Evolutionary conservation across 2,888 invertebrate genomes (phyloP).

Genomic region (Muschampia plurimacula): DNA sequence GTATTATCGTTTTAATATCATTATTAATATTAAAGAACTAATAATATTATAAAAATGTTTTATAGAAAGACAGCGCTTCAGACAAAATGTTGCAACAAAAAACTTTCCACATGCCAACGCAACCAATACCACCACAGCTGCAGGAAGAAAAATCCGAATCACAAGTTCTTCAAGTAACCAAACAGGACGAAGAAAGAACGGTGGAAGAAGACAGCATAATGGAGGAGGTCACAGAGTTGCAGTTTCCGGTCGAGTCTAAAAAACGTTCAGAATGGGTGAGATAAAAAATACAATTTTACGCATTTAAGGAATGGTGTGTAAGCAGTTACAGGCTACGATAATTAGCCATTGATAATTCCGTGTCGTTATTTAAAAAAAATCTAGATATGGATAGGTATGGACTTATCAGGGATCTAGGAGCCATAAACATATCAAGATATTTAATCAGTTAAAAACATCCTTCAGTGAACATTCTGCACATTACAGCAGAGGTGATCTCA

Average conservation of each 20-base stretch:
- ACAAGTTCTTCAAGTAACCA: constrained; percentile 43
- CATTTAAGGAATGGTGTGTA: too few relatives aligned
- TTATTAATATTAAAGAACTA: too few relatives aligned
- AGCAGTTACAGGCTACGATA: too few relatives aligned
- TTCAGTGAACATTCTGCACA: too few relatives aligned
- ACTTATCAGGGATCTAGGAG: too few relatives aligned
- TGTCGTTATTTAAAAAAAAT: too few relatives aligned
- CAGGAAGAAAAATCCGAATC: constrained; percentile 47
- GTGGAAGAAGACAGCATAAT: constrained; percentile 65
- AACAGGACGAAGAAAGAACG: constrained; percentile 45
- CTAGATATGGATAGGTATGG: too few relatives aligned
- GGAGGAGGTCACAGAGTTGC: constrained; percentile 65
- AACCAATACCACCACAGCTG: constrained; percentile 58
- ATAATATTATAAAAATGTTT: not conserved
- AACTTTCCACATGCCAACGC: constrained; percentile 45
- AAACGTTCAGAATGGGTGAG: constrained; percentile 69
- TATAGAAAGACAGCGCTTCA: constrained; percentile 51
- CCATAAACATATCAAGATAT: too few relatives aligned
- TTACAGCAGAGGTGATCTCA: too few relatives aligned
- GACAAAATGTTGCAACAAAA: constrained; percentile 34
- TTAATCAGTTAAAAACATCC: too few relatives aligned
- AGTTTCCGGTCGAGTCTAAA: constrained; percentile 55
- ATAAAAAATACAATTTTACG: not conserved
- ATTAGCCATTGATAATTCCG: too few relatives aligned
- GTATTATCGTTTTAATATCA: too few relatives aligned